Base-by-base conservation (phyloP, 2,797 vertebrate species). In the Muscicapa striata region DNA sequence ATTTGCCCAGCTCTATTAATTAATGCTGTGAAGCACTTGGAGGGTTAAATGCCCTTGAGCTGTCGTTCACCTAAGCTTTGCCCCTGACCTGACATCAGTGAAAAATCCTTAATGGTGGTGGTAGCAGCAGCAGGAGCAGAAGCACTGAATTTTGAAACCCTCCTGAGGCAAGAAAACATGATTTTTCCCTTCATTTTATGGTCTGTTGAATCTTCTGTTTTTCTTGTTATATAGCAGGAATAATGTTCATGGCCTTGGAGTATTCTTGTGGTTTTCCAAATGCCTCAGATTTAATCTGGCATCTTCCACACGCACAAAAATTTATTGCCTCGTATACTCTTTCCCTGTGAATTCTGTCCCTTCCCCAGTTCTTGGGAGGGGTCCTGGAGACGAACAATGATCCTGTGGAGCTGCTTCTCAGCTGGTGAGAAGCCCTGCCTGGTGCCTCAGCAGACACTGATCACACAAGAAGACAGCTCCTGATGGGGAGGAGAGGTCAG, bases 131-230 rank as follows among this genome's bases (percentile, higher is more conserved):
- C 76, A 52, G 63, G 55, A 82, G 89, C 87, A 92, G 80, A 70
- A 90, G 38, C 80, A 84, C 87, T 90, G 87, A 93, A 80, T 95
- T 96, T 94, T 67, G 80, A 94, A 82, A 91, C 61, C 52, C 83
- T 97, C 95, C 96, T 36, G 77, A 96, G 95, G 93, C 95, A 95
- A 96, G 87, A 95, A 96, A 96, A 80, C 85, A 96, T 68, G 45
- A 94, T 93, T 97, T 97, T 79, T 61, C 54, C 83, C 83, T 96
- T 97, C 77, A 90, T 97, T 96, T 97, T 96, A 96, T 96, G 95
- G 96, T 93, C 96, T 94, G 90, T 61, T 96, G 94, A 96, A 94
- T 95, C 74, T 94, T 96, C 94, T 96, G 74, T 70, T 96, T 96
- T 96, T 80, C 94, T 96, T 93, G 45, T 92, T 86, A 70, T 95